Base-by-base conservation (phyloP, 2,113 vertebrate species). In the Thalassarche chlororhynchos region DNA sequence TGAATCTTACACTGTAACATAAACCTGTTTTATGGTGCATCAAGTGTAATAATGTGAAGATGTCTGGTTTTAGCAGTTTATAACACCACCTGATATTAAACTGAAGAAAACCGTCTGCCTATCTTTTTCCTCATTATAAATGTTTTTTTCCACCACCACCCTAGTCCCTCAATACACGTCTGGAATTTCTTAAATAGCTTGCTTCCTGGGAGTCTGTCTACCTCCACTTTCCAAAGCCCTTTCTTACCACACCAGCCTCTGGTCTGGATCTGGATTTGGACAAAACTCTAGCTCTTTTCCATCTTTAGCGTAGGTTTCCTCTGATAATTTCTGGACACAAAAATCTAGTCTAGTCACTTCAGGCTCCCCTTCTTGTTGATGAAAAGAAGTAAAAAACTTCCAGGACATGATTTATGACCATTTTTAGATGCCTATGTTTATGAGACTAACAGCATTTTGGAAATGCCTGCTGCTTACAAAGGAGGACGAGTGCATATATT, bases 1-100 rank as follows among this genome's bases (percentile, higher is more conserved):
- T 95, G 79, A 92, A 90, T 96, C 97, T 98, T 97, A 97, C 86
- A 68, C 47, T 97, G 96, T 98, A 97, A 93, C 64, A 95, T 93
- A 96, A 90, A 77, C 65, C 78, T 96, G 77, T 92, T 98, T 94
- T 95, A 87, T 92, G 92, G 92, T 94, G 93, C 82, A 95, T 89
- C 66, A 46, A 49, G 85, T 94, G 89, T 98, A 97, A 97, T 97
- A 98, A 96, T 97, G 97, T 98, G 98, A 98, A 96, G 84, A 72
- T 89, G 83, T 96, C 83, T 97, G 95, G 77, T 90, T 97, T 98
- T 93, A 96, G 85, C 84, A 87, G 72, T 97, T 97, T 96, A 42
- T 97, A 97, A 77, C 71, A 91, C 49, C 65, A 86, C 23, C 76
- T 90, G 64, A 87, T 97, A 98, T 96, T 98, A 98, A 98, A 98